Percentiles rank a stretch among this genome's conserved stretches.
These are phyloP conservation scores for Phrynocephalus versicolor DNA, from an alignment of 2,113 vertebrate genomes.

Conservation along the genomic window DNA sequence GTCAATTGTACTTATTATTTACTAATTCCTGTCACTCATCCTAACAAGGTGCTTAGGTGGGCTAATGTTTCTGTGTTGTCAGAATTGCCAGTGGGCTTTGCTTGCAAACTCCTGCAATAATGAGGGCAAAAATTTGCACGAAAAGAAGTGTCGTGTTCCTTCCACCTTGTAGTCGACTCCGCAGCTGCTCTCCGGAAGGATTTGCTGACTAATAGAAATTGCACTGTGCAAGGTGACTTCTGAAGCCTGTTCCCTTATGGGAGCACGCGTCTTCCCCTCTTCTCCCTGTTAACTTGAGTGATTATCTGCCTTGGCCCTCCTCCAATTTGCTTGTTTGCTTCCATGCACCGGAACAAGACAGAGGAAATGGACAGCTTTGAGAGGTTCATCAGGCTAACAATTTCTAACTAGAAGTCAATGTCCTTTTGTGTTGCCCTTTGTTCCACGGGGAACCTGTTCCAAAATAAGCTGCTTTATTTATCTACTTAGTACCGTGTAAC, in stretches of 20 bases:
- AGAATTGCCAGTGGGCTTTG: background rate
- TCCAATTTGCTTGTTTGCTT: constrained; percentile 28
- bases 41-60: background rate
- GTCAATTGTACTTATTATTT: background rate
- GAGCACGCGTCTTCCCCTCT: constrained; percentile 11
- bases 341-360: constrained; percentile 28
- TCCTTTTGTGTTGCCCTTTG: constrained; percentile 14
- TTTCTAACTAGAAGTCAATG: constrained; percentile 33
- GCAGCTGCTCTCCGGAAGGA: constrained; percentile 42
- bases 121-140: background rate
- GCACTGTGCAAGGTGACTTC: constrained; percentile 36
- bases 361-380: background rate
- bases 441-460: constrained; percentile 13
- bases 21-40: background rate
- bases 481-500: constrained; percentile 17
- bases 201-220: constrained; percentile 44
- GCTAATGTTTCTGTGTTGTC: background rate
- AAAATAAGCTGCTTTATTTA: constrained; percentile 9
- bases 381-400: constrained; percentile 25
- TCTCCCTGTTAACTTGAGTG: constrained; percentile 40
- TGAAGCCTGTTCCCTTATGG: constrained; percentile 28
- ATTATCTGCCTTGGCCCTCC: constrained; percentile 47
- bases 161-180: background rate
- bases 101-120: background rate
- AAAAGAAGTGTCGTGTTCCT: background rate